A percentile compares a stretch with the other conserved stretches of the same genome.
Conservation (phyloP, 2,888 invertebrate species). For the Pseudococcus longispinus region DNA sequence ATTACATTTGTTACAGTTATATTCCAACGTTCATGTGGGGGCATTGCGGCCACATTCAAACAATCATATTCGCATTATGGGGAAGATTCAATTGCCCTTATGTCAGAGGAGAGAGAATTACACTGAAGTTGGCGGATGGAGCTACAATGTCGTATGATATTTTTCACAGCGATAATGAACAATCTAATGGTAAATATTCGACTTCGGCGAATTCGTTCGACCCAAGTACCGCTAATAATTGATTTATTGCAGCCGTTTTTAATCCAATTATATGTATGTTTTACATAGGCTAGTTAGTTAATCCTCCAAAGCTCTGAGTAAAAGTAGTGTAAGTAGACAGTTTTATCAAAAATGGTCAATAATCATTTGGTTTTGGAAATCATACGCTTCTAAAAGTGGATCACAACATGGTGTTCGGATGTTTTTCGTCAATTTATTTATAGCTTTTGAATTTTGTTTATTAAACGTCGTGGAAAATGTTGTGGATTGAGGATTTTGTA, state of each 20-base stretch:
- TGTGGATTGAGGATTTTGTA: neutral
- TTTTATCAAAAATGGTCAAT: neutral
- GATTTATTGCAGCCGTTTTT: neutral
- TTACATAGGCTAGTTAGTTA: slow-evolving; percentile 6
- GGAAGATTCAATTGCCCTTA: slow-evolving; percentile 87
- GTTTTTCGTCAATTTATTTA: neutral
- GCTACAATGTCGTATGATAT: slow-evolving; percentile 92
- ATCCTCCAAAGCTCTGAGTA: neutral
- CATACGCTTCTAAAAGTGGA: neutral
- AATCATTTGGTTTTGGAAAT: slow-evolving; percentile 23
- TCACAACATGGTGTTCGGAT: neutral
- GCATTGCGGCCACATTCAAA: slow-evolving; percentile 93
- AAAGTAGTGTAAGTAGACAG: slow-evolving; percentile 19
- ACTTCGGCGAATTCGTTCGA: neutral
- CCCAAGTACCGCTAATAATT: neutral
- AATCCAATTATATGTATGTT: slow-evolving; percentile 6
- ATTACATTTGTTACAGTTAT: slow-evolving; percentile 71
- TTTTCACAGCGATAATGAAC: slow-evolving; percentile 68
- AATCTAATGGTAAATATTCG: slow-evolving; percentile 38
- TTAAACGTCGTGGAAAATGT: neutral
- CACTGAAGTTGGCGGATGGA: slow-evolving; percentile 78
- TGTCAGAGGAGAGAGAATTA: slow-evolving; percentile 84
- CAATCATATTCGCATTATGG: slow-evolving; percentile 87
- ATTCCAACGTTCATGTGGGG: slow-evolving; percentile 91
- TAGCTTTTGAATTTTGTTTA: neutral